A percentile compares a stretch with the other conserved stretches of the same genome.
These are phyloP conservation scores for Apamea anceps DNA, from an alignment of 2,888 invertebrate species.

Conservation along the genomic window DNA sequence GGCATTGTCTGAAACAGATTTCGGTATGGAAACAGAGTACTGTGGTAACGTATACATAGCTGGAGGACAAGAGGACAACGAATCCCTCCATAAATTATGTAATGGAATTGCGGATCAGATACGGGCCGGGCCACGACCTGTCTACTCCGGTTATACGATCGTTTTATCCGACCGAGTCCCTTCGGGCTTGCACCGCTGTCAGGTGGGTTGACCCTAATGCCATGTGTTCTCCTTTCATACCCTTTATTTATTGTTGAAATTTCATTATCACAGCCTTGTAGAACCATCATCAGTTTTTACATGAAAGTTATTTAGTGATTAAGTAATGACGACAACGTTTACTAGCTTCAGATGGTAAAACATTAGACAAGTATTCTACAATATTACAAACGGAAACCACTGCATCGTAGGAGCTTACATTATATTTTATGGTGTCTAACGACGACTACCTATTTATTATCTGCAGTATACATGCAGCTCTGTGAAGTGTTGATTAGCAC, in stretches of 20 bases:
- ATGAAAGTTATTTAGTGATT: constrained; percentile 1
- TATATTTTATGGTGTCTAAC: constrained; percentile 38
- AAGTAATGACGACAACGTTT: not conserved
- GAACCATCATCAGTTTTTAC: not conserved
- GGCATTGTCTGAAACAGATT: constrained; percentile 66
- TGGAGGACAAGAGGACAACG: constrained; percentile 45
- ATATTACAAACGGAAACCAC: constrained; percentile 14
- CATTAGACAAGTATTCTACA: constrained; percentile 14
- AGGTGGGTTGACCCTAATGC: constrained; percentile 74
- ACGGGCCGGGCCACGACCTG: constrained; percentile 70
- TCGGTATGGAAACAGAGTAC: constrained; percentile 56
- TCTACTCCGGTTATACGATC: constrained; percentile 71
- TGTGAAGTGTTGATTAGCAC: constrained; percentile 72
- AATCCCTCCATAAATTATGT: constrained; percentile 79
- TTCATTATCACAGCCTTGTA: constrained; percentile 14
- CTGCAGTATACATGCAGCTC: constrained; percentile 65
- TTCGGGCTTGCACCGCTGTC: constrained; percentile 65
- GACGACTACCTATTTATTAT: constrained; percentile 53
- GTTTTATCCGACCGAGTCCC: constrained; percentile 69
- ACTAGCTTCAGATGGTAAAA: not conserved
- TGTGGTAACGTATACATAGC: constrained; percentile 55
- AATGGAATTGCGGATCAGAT: constrained; percentile 75
- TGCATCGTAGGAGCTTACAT: constrained; percentile 20
- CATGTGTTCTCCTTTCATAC: constrained; percentile 62
- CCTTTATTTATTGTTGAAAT: constrained; percentile 62